Base-by-base conservation (phyloP, 1,140 invertebrate species). In the Scaptodrosophila lebanonensis region DNA sequence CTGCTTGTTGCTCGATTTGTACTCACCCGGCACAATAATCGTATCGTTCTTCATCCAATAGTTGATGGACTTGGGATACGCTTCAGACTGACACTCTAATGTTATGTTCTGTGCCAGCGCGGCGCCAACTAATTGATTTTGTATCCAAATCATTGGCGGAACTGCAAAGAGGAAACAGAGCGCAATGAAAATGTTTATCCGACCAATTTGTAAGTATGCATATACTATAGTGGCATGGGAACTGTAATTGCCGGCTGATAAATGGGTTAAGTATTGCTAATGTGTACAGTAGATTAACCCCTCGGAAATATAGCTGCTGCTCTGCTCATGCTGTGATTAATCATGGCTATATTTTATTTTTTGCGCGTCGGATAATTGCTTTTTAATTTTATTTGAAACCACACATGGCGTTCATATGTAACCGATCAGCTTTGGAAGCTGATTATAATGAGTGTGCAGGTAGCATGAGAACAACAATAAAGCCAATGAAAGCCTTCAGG, bases 61-160 rank as follows among this genome's bases (percentile, higher is more conserved):
- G 87, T 95, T 95, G 62, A 95, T 95, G 40, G 94, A 95, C 86
- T 93, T 94, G 33, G 94, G 95, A 88, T 92, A 95, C 29, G 95
- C 94, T 88, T 96, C 94, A 9, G 94, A 95, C 84, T 94, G 91
- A 82, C 95, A 96, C 86, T 95, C 93, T 45, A 95, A 87, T 17
- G 91, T 92, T 44, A 87, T 86, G 59, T 91, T 90, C 77, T 94
- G 92, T n/a, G 91, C 92, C 76, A 93, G 91, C 54, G 92, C 90
- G 1, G 92, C 93, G 20, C 93, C 93, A 18, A 95, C 92, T 71
- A 95, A 88, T 88, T 95, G 93, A 88, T 95, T 94, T 83, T 93
- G 93, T 84, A 95, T 94, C 90, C 91, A 93, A 87, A 95, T 94
- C 91, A 94, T 94, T 39, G 94, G 93, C 25, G 93, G 91, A 90